Evolutionary conservation across 2,797 vertebrate genomes (phyloP), one percentile per base, ranked within the genome.

Genomic region (Takifugu rubripes): DNA sequence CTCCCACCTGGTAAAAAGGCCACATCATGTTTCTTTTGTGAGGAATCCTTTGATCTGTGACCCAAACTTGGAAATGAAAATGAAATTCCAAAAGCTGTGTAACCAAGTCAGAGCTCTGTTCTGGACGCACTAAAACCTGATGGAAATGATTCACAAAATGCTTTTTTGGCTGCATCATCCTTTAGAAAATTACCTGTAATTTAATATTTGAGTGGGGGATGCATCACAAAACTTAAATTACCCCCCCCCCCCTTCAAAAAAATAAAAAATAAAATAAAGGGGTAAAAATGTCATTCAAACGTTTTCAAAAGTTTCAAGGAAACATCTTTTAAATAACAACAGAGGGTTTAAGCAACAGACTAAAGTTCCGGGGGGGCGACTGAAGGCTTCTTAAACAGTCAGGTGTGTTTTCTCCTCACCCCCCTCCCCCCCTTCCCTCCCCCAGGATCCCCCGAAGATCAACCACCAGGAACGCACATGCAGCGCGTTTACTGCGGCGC

Each of bases 181-280:
- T 86, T 79, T 90, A 90, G 91, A 64, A 21, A 21, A 89, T 90
- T 87, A 88, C 87, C 89, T 91, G 90, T 88, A 89, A 82, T 63
- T 90, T 87, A 91, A 91, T 91, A 91, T 87, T 90, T 91, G 75
- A 88, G 91, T 90, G 36, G 90, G 90, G 90, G 90, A 90, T 90
- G 91, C 87, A 93, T 91, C 89, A 82, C 89, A 76, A 92, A 91
- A 93, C 93, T 90, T 93, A 93, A 92, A 93, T 93, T 92, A 93
- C 77, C 89, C 21, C 21, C 21, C 21, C 21, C 21, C 21, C 21
- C 88, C 92, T 92, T 82, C 36, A 3, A 40, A 40, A 46, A 46
- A 46, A 77, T 92, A 91, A 93, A 92, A 89, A 93, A n/a, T n/a
- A n/a, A 93, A 92, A 93, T 93, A 92, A 93, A 78, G 88, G 87